These are phyloP conservation scores for Amniataba percoides DNA, from an alignment of 2,797 vertebrate genomes.

Conservation along the genomic window DNA sequence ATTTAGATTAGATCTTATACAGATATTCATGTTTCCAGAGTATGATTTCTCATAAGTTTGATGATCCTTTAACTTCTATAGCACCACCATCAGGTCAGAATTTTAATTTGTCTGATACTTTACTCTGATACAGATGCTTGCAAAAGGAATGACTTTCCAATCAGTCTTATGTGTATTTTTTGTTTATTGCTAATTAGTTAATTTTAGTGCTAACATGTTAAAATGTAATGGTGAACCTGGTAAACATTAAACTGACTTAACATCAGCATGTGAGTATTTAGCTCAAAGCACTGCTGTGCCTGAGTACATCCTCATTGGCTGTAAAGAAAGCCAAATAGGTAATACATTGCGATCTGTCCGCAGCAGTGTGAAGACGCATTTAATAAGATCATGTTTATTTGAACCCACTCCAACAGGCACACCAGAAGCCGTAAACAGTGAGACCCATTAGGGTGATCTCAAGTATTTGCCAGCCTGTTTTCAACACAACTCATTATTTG, in stretches of 20 bases:
- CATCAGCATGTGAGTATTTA: slow-evolving; percentile 1
- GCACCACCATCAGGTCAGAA: not conserved
- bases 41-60: not conserved
- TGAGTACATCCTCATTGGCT: not conserved
- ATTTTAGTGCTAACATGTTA: not conserved
- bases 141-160: not conserved
- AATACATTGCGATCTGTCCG: slow-evolving; percentile 2
- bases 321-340: not conserved
- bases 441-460: slow-evolving; percentile 71
- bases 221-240: not conserved
- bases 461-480: slow-evolving; percentile 79
- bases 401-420: slow-evolving; percentile 33
- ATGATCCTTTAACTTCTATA: not conserved
- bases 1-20: not conserved
- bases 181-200: not conserved
- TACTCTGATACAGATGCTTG: not conserved
- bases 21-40: not conserved
- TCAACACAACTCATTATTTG: slow-evolving; percentile 83
- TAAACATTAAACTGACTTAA: slow-evolving; percentile 11
- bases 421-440: slow-evolving; percentile 60
- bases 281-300: not conserved
- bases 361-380: slow-evolving; percentile 4
- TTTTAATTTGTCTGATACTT: not conserved
- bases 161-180: not conserved
- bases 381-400: slow-evolving; percentile 40